Evolutionary conservation across 1,140 invertebrate genomes (phyloP).

Genomic region (Parasteatoda tepidariorum): DNA sequence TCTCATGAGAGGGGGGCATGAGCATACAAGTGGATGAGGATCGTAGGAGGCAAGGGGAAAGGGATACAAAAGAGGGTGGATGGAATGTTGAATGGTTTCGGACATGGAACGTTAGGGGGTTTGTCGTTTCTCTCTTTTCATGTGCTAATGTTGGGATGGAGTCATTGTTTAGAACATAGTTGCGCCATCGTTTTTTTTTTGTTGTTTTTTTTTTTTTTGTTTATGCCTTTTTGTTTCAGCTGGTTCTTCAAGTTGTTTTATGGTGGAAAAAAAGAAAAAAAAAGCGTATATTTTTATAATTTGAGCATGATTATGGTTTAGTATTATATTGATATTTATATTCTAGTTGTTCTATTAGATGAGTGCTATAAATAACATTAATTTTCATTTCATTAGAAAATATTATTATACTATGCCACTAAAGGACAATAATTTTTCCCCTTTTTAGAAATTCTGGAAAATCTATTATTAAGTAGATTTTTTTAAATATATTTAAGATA

Average conservation of each 20-base stretch:
- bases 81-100: conserved; percentile 50
- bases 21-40: not conserved
- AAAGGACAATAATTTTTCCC: too few species aligned
- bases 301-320: too few species aligned
- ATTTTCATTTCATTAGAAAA: too few species aligned
- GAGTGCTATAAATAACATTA: too few species aligned
- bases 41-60: not conserved
- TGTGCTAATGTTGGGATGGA: conserved; percentile 47
- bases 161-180: conserved; percentile 43
- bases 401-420: too few species aligned
- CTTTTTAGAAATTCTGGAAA: too few species aligned
- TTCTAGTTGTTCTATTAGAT: too few species aligned
- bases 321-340: too few species aligned
- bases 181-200: conserved; percentile 4
- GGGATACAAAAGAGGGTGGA: conserved; percentile 20
- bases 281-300: not conserved
- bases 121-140: conserved; percentile 27
- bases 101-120: conserved; percentile 10
- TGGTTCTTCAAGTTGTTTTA: not conserved
- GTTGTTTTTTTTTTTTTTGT: not conserved
- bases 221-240: not conserved
- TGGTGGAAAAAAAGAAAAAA: too few species aligned
- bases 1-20: not conserved
- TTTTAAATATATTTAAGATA: too few species aligned
- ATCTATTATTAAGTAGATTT: too few species aligned